Evolutionary conservation across 2,113 vertebrate genomes (phyloP).

Genomic region (Electrona antarctica): DNA sequence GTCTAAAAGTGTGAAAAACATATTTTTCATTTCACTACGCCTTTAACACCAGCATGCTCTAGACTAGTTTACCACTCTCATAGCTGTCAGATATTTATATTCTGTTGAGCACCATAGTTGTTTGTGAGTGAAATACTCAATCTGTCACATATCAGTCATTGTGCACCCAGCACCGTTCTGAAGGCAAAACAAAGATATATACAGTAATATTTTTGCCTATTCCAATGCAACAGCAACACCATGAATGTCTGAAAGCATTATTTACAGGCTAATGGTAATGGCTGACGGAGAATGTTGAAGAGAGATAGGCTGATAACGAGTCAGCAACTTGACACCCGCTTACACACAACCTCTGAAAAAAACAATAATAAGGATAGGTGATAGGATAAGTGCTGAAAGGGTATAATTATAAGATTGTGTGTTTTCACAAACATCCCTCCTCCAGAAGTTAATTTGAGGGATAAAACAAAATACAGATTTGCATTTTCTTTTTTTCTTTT

Average conservation of each 20-base stretch:
- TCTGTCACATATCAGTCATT: constrained; percentile 56
- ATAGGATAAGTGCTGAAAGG: background rate
- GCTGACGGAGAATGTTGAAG: constrained; percentile 41
- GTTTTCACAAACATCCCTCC: constrained; percentile 2
- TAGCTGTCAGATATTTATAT: no score
- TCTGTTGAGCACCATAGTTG: constrained; percentile 64
- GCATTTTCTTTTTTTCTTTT: background rate
- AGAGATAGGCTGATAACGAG: constrained; percentile 55
- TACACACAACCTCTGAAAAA: constrained; percentile 47
- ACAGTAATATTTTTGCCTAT: background rate
- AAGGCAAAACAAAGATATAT: constrained; percentile 47
- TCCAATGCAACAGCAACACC: constrained; percentile 27
- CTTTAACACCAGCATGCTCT: constrained; percentile 19
- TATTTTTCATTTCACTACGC: no score
- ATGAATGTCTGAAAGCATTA: constrained; percentile 57
- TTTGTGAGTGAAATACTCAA: constrained; percentile 43
- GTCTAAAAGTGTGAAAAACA: no score
- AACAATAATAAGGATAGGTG: constrained; percentile 60
- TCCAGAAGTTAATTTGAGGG: constrained; percentile 42
- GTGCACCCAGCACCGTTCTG: constrained; percentile 49
- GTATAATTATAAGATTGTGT: constrained; percentile 51
- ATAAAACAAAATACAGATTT: constrained; percentile 44
- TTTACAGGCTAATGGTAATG: constrained; percentile 65
- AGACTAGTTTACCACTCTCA: constrained; percentile 45
- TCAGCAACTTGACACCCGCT: constrained; percentile 42